A percentile compares a stretch with the other conserved stretches of the same genome.
These are phyloP conservation scores for Brachionus paranguensis DNA, from an alignment of 1,140 invertebrate species.

Conservation along the genomic window DNA sequence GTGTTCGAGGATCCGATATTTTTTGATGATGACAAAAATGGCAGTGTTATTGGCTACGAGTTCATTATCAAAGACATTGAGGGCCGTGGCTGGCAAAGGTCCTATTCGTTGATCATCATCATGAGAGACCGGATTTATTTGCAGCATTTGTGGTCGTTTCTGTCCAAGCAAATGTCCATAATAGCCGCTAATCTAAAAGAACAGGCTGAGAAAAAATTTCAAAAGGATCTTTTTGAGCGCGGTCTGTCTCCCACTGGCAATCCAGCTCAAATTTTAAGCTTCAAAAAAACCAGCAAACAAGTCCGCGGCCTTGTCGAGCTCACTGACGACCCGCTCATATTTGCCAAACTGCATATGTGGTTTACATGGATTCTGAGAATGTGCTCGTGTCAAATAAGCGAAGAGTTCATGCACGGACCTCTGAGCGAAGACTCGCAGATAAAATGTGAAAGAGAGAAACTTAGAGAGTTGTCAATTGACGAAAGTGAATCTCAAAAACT, in stretches of 20 bases:
- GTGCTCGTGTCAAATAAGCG: slow-evolving; percentile 33
- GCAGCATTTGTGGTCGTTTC: slow-evolving; percentile 37
- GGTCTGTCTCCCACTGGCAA: neutral
- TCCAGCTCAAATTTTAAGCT: neutral
- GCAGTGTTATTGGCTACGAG: slow-evolving; percentile 33
- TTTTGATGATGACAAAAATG: slow-evolving; percentile 34
- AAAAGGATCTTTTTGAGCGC: neutral
- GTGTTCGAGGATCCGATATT: slow-evolving; percentile 37
- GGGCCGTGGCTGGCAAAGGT: slow-evolving; percentile 6
- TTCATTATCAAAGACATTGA: slow-evolving; percentile 19
- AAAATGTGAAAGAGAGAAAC: slow-evolving; percentile 20
- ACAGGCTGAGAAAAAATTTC: slow-evolving; percentile 29
- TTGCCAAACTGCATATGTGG: slow-evolving; percentile 31
- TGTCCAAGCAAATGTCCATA: slow-evolving; percentile 12
- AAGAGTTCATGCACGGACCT: slow-evolving; percentile 16
- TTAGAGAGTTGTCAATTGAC: neutral
- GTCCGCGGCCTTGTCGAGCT: slow-evolving; percentile 4
- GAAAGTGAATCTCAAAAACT: neutral
- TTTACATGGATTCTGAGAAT: slow-evolving; percentile 40
- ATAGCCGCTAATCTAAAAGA: slow-evolving; percentile 7
- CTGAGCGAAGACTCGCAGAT: neutral
- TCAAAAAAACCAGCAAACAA: slow-evolving; percentile 30
- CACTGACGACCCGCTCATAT: slow-evolving; percentile 23
- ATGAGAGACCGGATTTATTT: slow-evolving; percentile 38
- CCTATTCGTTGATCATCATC: slow-evolving; percentile 23